phyloP scores from a whole-genome alignment of 2,797 vertebrate species.

The Kryptopterus vitreolus region DNA sequence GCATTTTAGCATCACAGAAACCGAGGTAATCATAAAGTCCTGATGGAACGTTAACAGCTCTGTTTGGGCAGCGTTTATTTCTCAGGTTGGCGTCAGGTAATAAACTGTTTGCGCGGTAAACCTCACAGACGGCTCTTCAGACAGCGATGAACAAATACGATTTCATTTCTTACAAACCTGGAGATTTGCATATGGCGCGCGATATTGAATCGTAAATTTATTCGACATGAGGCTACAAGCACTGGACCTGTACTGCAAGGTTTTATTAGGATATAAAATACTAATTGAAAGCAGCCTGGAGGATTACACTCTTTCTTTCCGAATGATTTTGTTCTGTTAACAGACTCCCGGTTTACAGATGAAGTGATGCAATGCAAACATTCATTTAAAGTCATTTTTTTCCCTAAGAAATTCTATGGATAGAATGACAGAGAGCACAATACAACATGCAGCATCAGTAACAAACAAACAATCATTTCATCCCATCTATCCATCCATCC shows the following conservation, averaged over 20 bases:
- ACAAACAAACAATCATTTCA: too few relatives aligned
- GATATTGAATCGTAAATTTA: neutral
- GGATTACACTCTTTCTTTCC: neutral
- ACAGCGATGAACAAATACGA: neutral
- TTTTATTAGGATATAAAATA: neutral
- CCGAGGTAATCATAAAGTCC: neutral
- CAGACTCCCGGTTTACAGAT: neutral
- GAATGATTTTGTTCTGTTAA: neutral
- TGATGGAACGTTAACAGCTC: neutral
- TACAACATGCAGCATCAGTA: too few relatives aligned
- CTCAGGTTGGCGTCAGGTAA: neutral
- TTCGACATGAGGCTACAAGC: neutral
- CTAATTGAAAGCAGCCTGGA: neutral
- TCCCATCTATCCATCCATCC: too few relatives aligned
- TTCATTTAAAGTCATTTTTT: too few relatives aligned
- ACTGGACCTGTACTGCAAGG: neutral
- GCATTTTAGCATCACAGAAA: neutral
- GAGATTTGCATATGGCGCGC: neutral
- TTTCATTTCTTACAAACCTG: neutral
- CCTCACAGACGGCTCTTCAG: neutral
- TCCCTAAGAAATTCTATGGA: too few relatives aligned
- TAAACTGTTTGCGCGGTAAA: neutral
- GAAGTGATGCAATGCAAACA: too few relatives aligned
- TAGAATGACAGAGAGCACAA: too few relatives aligned
- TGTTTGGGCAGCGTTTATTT: neutral